phyloP scores from a whole-genome alignment of 2,113 vertebrate genomes.

The Caranx melampygus region DNA sequence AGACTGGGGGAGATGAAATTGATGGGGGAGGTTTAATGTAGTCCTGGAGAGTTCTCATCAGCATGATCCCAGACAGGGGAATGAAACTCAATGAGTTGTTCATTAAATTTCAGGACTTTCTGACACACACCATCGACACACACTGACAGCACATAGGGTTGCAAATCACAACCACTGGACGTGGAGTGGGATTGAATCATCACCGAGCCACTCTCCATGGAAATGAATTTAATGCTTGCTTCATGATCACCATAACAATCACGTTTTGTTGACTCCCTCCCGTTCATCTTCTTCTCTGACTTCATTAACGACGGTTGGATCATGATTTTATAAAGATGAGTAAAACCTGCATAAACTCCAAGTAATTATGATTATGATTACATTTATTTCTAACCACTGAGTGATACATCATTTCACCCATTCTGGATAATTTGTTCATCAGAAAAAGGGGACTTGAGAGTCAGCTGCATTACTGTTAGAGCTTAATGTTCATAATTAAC shows the following conservation, averaged over 20 bases:
- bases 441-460: too few relatives aligned
- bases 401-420: neutral
- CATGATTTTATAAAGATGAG: neutral
- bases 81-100: slow-evolving; percentile 70
- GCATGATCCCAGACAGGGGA: slow-evolving; percentile 47
- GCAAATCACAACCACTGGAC: slow-evolving; percentile 11
- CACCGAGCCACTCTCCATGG: neutral
- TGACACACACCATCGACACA: slow-evolving; percentile 50
- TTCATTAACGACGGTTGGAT: neutral
- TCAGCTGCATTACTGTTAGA: neutral
- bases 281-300: neutral
- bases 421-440: neutral
- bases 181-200: slow-evolving; percentile 35
- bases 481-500: too few relatives aligned
- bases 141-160: slow-evolving; percentile 24
- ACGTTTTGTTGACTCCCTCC: slow-evolving; percentile 3
- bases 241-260: neutral
- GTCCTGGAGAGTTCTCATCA: slow-evolving; percentile 73
- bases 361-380: neutral
- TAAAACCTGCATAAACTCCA: neutral
- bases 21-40: slow-evolving; percentile 65
- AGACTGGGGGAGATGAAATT: slow-evolving; percentile 51
- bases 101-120: slow-evolving; percentile 71
- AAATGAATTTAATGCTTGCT: slow-evolving; percentile 32
- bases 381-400: neutral